These are phyloP conservation scores for Pristiophorus japonicus DNA, from an alignment of 2,113 vertebrate species.

Conservation along the genomic window DNA sequence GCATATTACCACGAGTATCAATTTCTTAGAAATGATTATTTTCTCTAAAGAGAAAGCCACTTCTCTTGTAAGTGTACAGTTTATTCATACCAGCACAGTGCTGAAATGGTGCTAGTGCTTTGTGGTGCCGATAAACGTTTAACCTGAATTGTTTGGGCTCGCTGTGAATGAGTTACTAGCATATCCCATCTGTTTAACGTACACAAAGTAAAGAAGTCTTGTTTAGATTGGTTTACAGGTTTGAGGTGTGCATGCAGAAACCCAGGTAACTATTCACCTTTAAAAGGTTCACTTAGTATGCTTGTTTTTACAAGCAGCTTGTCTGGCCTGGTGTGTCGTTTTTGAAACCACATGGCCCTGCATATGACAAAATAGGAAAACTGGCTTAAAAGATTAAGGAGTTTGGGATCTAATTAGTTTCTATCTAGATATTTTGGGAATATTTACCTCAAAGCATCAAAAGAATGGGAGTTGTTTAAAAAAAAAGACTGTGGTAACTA, in stretches of 20 bases:
- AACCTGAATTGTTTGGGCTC: not conserved
- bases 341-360: not conserved
- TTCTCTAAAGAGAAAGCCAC: not conserved
- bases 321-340: not conserved
- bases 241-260: slow-evolving; percentile 2
- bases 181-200: not conserved
- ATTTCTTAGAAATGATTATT: slow-evolving; percentile 23
- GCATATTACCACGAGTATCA: no score
- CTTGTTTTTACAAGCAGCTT: not conserved
- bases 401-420: not conserved
- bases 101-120: not conserved
- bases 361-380: not conserved
- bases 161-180: not conserved
- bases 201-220: not conserved
- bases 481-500: not conserved
- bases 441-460: not conserved
- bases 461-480: not conserved
- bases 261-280: not conserved
- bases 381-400: not conserved
- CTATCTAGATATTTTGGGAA: not conserved
- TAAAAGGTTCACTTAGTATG: not conserved
- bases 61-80: not conserved
- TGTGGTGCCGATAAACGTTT: slow-evolving; percentile 15
- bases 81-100: not conserved
- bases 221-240: not conserved